Conservation (phyloP, 2,113 vertebrate genomes). For the Psephotus haematonotus region DNA sequence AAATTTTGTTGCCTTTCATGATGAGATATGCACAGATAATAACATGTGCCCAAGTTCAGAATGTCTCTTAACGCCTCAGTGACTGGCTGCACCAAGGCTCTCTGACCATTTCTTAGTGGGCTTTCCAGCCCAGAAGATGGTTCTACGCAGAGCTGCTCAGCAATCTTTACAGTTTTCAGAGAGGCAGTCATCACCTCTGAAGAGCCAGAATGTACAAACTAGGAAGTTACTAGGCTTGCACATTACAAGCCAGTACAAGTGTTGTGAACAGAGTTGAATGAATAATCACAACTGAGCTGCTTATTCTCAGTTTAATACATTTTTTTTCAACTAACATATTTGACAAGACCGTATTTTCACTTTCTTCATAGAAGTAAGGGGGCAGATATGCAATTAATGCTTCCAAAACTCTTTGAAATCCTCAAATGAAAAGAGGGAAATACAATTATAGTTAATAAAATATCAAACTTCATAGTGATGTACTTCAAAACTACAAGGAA, state of each 20-base stretch:
- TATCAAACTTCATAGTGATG: neutral
- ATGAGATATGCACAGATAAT: neutral
- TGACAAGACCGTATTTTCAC: slow-evolving; percentile 5
- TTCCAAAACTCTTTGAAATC: slow-evolving; percentile 14
- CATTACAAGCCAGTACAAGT: neutral
- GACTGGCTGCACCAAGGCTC: neutral
- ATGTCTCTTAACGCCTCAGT: neutral
- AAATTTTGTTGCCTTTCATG: neutral
- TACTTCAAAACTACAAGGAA: slow-evolving; percentile 25
- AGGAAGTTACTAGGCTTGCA: neutral
- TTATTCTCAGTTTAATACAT: neutral
- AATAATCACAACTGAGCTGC: neutral
- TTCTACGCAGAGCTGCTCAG: neutral
- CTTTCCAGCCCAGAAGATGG: neutral
- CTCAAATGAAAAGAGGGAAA: neutral
- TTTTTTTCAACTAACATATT: neutral
- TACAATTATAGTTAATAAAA: slow-evolving; percentile 46
- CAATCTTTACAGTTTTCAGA: neutral
- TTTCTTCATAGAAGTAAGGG: neutral
- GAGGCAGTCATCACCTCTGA: neutral
- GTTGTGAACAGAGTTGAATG: neutral
- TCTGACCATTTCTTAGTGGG: neutral
- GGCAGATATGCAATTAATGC: slow-evolving; percentile 10
- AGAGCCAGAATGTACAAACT: neutral
- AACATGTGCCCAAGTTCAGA: neutral